A percentile compares a stretch with the other conserved stretches of the same genome.
Conservation (phyloP, 2,113 vertebrate genomes). For the Maccullochella peelii region DNA sequence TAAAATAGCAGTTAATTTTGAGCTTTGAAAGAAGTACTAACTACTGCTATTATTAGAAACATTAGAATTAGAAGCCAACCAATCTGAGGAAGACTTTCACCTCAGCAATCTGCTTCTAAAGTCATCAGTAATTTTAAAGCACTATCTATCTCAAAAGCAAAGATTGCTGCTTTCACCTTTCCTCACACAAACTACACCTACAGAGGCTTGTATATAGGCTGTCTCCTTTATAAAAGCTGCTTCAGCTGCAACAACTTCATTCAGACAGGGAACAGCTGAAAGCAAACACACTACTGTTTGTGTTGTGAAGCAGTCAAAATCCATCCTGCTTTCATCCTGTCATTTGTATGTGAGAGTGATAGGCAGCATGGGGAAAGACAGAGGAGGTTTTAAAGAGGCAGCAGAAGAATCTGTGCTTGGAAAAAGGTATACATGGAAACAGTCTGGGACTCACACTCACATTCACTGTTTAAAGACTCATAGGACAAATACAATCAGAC, state of each 20-base stretch:
- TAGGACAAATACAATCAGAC: background rate
- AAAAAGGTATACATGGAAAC: slow-evolving; percentile 14
- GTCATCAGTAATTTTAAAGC: background rate
- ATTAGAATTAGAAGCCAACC: too few species aligned
- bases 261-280: slow-evolving; percentile 13
- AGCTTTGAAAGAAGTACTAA: background rate
- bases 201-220: slow-evolving; percentile 30
- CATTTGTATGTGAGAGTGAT: slow-evolving; percentile 74
- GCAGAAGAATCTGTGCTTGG: slow-evolving; percentile 19
- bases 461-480: slow-evolving; percentile 8
- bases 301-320: slow-evolving; percentile 62
- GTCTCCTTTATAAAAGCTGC: slow-evolving; percentile 12
- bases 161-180: slow-evolving; percentile 13
- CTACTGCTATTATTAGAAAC: background rate
- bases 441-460: slow-evolving; percentile 10
- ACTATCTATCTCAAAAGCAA: slow-evolving; percentile 9
- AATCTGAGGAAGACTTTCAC: background rate
- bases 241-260: slow-evolving; percentile 8
- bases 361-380: slow-evolving; percentile 32
- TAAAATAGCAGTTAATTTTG: background rate
- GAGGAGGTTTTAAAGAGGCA: slow-evolving; percentile 36
- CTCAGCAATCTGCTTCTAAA: background rate
- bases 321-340: slow-evolving; percentile 61
- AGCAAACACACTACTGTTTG: slow-evolving; percentile 48
- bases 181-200: slow-evolving; percentile 12